Base-by-base conservation (phyloP, 2,888 invertebrate genomes). In the Phalangium opilio region DNA sequence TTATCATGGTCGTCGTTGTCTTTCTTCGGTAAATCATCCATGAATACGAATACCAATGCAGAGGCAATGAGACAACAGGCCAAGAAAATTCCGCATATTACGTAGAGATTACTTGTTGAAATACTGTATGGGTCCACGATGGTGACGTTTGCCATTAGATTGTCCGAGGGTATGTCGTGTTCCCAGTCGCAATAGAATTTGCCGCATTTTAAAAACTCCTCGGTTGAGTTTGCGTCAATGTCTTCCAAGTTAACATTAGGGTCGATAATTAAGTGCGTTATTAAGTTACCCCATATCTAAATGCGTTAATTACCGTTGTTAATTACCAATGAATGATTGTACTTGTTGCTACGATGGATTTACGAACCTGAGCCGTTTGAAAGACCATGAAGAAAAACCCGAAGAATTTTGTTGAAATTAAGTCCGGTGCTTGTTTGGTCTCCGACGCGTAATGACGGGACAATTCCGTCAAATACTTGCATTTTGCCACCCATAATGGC, bases 241-340 rank as follows among this genome's bases (percentile, higher is more conserved):
- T 27, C 27, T 27, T 27, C 27, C 27, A 27, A 7, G 5, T 27
- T 8, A 4, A 27, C 27, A 7, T 27, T 27, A 8, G 27, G 27
- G 27, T 27, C 27, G 8, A 27, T 27, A 7, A 27, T 8, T 8
- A 27, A 7, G n/a, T 27, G 90, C n/a, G 90, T 90, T 62, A 91
- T 81, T 54, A 95, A 75, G 69, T 95, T 95, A 63, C 95, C 93
- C 84, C 90, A 87, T 42, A 95, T 77, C 70, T 93, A 86, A n/a
- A n/a, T n/a, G n/a, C n/a, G n/a, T n/a, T n/a, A n/a, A n/a, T n/a
- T n/a, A n/a, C n/a, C n/a, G n/a, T n/a, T n/a, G n/a, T n/a, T n/a
- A n/a, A n/a, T n/a, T n/a, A n/a, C n/a, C n/a, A n/a, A n/a, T n/a
- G n/a, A n/a, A n/a, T n/a, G n/a, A n/a, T n/a, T n/a, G n/a, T n/a